These are phyloP conservation scores for Spodoptera exigua DNA, from an alignment of 2,888 invertebrate species.

Conservation along the genomic window DNA sequence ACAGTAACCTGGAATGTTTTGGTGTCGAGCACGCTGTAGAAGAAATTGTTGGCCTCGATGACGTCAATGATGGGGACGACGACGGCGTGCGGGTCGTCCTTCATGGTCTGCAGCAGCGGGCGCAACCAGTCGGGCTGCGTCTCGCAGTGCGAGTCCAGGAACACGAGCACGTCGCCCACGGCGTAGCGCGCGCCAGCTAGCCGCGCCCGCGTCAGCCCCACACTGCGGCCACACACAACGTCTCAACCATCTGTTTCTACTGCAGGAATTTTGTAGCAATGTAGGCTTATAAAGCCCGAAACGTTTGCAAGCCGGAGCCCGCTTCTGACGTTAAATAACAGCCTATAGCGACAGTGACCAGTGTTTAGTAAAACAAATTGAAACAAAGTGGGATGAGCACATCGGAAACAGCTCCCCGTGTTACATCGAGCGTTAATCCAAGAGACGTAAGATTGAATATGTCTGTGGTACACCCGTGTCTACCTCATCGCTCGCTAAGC, in stretches of 20 bases:
- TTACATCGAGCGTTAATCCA: slow-evolving; percentile 22
- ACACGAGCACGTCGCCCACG: slow-evolving; percentile 93
- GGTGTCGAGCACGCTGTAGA: slow-evolving; percentile 91
- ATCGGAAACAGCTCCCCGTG: neutral
- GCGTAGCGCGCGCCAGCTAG: slow-evolving; percentile 96
- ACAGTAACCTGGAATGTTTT: slow-evolving; percentile 80
- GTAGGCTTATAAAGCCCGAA: no score
- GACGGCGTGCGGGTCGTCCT: slow-evolving; percentile 94
- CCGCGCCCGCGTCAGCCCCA: slow-evolving; percentile 92
- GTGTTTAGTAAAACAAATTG: no score
- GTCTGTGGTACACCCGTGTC: slow-evolving; percentile 1
- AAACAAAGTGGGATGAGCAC: neutral
- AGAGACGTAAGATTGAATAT: slow-evolving; percentile 5
- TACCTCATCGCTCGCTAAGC: slow-evolving; percentile 40
- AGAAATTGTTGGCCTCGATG: slow-evolving; percentile 94
- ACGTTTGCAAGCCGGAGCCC: no score
- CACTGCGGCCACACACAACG: slow-evolving; percentile 52
- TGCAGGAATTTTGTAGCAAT: no score
- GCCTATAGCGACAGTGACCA: no score
- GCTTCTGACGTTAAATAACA: slow-evolving; percentile 4
- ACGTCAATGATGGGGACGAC: slow-evolving; percentile 98
- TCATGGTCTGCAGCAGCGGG: slow-evolving; percentile 93
- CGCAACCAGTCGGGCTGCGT: slow-evolving; percentile 95
- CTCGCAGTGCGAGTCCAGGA: slow-evolving; percentile 98
- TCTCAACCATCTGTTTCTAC: no score